A percentile compares a stretch with the other conserved stretches of the same genome.
These are phyloP conservation scores for Pelecanus crispus DNA, from an alignment of 2,113 vertebrate genomes.

Conservation along the genomic window DNA sequence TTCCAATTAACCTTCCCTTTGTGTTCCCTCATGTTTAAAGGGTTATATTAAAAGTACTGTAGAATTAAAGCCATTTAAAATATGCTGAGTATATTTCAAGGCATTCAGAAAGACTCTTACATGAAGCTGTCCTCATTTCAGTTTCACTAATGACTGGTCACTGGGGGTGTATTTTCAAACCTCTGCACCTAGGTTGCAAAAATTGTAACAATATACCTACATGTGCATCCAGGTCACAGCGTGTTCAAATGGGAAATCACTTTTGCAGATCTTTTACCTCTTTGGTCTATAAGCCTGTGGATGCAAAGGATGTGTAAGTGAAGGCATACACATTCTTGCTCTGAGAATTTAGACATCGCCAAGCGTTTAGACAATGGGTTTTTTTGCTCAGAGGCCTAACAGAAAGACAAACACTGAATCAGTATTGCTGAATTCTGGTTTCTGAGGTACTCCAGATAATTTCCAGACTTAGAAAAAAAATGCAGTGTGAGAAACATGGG, in stretches of 20 bases:
- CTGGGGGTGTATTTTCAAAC: conserved; percentile 28
- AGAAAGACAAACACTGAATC: not conserved
- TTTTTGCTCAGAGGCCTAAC: not conserved
- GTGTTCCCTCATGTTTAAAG: conserved; percentile 68
- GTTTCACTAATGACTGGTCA: not conserved
- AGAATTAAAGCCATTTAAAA: conserved; percentile 54
- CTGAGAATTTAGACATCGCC: not conserved
- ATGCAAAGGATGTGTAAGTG: not conserved
- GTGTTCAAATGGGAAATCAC: not conserved
- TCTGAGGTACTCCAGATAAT: not conserved
- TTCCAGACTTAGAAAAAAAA: not conserved
- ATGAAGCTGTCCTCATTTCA: conserved; percentile 40
- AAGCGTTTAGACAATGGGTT: not conserved
- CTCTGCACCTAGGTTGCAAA: conserved; percentile 30
- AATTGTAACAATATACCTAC: not conserved
- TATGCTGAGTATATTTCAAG: conserved; percentile 48
- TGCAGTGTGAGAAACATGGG: not conserved
- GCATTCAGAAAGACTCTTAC: conserved; percentile 10
- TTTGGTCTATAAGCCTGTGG: not conserved
- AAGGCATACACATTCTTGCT: not conserved
- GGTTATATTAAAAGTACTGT: conserved; percentile 49
- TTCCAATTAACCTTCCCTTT: conserved; percentile 65
- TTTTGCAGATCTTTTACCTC: not conserved
- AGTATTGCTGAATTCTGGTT: not conserved
- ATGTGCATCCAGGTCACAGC: conserved; percentile 4